These are phyloP conservation scores for Stenodera caucasica DNA, from an alignment of 2,888 invertebrate species.

Conservation along the genomic window DNA sequence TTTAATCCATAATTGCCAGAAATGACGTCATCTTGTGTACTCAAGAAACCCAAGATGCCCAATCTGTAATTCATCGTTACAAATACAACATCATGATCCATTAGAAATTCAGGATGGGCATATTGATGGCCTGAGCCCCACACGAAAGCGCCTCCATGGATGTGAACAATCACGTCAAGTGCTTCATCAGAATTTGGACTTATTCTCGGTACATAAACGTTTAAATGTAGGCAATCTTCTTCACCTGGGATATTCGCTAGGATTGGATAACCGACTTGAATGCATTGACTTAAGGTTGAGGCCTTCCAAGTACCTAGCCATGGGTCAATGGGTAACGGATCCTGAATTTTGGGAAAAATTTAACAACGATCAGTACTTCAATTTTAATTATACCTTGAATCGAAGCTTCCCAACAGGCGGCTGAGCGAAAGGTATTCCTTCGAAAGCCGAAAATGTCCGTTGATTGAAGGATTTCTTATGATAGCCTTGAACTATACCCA, in stretches of 20 bases:
- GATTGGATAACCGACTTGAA: too few species aligned
- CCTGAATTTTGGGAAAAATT: too few species aligned
- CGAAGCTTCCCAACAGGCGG: slow-evolving; percentile 18
- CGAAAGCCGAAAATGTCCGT: slow-evolving; percentile 15
- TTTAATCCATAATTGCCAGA: slow-evolving; percentile 75
- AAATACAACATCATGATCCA: slow-evolving; percentile 65
- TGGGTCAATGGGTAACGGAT: slow-evolving; percentile 58
- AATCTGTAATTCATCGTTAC: slow-evolving; percentile 72
- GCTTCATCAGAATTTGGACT: too few species aligned
- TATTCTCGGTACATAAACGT: slow-evolving; percentile 66
- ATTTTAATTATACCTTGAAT: slow-evolving; percentile 7
- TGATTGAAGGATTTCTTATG: slow-evolving; percentile 6
- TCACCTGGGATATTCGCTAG: slow-evolving; percentile 62
- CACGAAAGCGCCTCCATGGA: slow-evolving; percentile 73
- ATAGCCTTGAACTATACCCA: background rate
- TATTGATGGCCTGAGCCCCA: slow-evolving; percentile 62
- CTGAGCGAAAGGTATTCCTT: slow-evolving; percentile 21
- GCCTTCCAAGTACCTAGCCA: slow-evolving; percentile 69
- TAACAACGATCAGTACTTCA: too few species aligned
- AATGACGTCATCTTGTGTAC: slow-evolving; percentile 68
- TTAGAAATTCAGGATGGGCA: too few species aligned
- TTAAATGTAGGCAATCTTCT: slow-evolving; percentile 70
- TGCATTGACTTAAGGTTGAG: too few species aligned
- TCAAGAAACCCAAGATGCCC: slow-evolving; percentile 74
- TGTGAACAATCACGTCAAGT: slow-evolving; percentile 68